Evolutionary conservation across 1,140 invertebrate genomes (phyloP).

Genomic region (Drosophila persimilis): DNA sequence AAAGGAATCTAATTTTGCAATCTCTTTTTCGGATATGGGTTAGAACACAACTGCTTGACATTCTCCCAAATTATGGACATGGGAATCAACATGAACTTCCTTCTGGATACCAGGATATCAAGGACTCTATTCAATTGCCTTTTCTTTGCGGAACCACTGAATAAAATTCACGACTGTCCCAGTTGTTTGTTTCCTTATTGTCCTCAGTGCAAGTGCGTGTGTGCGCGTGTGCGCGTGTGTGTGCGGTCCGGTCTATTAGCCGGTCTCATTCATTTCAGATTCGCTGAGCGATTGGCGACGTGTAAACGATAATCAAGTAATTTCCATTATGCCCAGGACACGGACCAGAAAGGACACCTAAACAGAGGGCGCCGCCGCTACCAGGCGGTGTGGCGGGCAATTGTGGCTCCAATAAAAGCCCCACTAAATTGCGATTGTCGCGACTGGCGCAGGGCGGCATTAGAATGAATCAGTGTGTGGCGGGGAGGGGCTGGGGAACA

Average conservation of each 20-base stretch:
- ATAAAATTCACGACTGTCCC: conserved; percentile 39
- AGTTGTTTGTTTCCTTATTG: conserved; percentile 30
- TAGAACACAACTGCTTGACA: no score
- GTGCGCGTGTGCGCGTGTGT: background rate
- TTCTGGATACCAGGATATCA: no score
- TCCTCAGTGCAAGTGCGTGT: conserved; percentile 12
- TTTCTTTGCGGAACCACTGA: conserved; percentile 24
- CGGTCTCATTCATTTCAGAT: conserved; percentile 44
- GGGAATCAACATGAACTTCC: no score
- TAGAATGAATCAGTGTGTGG: conserved; percentile 13
- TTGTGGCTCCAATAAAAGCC: conserved; percentile 59
- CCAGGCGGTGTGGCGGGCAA: conserved; percentile 3
- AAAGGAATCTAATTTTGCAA: background rate
- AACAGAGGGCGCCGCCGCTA: conserved; percentile 12
- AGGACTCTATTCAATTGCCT: no score
- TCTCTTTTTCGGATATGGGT: no score
- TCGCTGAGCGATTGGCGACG: conserved; percentile 75
- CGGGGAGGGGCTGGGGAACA: no score
- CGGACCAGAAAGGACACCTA: conserved; percentile 24
- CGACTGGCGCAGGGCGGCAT: conserved; percentile 36
- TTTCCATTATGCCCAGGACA: conserved; percentile 67
- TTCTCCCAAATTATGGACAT: no score
- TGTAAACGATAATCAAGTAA: conserved; percentile 81
- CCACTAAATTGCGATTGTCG: conserved; percentile 77
- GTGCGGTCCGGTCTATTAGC: conserved; percentile 38